phyloP scores from a whole-genome alignment of 64 coral and sea anemone genomes.

The Stichodactyla helianthus region DNA sequence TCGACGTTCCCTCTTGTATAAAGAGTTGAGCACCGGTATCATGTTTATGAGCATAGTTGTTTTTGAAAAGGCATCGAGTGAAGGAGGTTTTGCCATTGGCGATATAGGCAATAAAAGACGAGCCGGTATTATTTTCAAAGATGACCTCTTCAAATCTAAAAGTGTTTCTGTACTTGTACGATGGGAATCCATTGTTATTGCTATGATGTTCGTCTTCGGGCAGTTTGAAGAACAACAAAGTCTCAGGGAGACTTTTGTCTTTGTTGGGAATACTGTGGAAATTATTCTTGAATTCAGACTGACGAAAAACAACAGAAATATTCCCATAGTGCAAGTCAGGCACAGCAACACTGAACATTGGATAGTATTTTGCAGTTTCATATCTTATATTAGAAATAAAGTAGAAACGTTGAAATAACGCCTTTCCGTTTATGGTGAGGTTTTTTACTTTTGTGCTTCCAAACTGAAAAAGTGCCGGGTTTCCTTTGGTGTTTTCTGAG shows the following conservation, averaged over 20 bases:
- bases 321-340: not conserved
- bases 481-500: not conserved
- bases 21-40: constrained; percentile 18
- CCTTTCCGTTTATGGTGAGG: no score
- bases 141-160: not conserved
- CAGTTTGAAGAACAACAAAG: not conserved
- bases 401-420: not conserved
- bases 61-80: constrained; percentile 25
- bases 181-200: not conserved
- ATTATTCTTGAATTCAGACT: not conserved
- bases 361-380: not conserved
- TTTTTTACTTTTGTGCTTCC: not conserved
- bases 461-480: not conserved
- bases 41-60: constrained; percentile 17
- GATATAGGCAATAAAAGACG: not conserved
- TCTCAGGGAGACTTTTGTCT: not conserved
- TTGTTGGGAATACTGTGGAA: not conserved
- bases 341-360: not conserved
- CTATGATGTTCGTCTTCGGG: not conserved
- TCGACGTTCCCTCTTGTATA: not conserved
- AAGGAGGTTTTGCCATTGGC: constrained; percentile 15
- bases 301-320: not conserved
- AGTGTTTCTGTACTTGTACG: not conserved
- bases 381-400: not conserved
- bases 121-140: not conserved